Base-by-base conservation (phyloP, 1,140 invertebrate genomes). In the Tetramorium alpestre region DNA sequence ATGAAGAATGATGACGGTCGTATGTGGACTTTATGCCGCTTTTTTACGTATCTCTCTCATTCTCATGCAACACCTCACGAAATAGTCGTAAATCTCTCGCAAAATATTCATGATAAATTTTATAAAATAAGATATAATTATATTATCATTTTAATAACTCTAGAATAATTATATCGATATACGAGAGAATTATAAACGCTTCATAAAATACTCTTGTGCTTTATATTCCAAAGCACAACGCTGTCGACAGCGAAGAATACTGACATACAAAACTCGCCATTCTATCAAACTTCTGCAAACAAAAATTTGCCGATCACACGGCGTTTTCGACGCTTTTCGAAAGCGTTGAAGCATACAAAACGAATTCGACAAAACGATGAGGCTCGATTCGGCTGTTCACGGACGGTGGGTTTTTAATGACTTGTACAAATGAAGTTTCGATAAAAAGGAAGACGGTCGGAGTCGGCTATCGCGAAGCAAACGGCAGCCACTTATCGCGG, bases 361-460 rank as follows among this genome's bases (percentile, higher is more conserved):
- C 49, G 47, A 81, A 44, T 62, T 56, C 62, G 54, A 82, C 44
- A 54, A 33, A n/a, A 47, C 56, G 65, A 56, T 25, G 67, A 73
- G 78, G 73, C 67, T 88, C 84, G 89, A 90, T 82, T 87, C 77
- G 64, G 47, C 51, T 56, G 62, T 76, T 88, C 65, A 82, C 76
- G 73, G 67, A 56, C 38, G 80, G 86, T 85, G 64, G 67, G 85
- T 76, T 88, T 85, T 92, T 93, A 92, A 92, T 93, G 92, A 91
- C 92, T 92, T 89, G 91, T 93, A 91, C 92, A 93, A 93, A 93
- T 93, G 92, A 93, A 93, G 84, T 88, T 89, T 88, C 87, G 72
- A 92, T 91, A 90, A 91, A 91, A 91, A 91, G 87, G 89, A 90
- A 90, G 89, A 73, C 72, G 81, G 84, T 33, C 75, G 67, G 56